Conservation (phyloP, 1,140 invertebrate genomes). For the Gyrodactylus bullatarudis region DNA sequence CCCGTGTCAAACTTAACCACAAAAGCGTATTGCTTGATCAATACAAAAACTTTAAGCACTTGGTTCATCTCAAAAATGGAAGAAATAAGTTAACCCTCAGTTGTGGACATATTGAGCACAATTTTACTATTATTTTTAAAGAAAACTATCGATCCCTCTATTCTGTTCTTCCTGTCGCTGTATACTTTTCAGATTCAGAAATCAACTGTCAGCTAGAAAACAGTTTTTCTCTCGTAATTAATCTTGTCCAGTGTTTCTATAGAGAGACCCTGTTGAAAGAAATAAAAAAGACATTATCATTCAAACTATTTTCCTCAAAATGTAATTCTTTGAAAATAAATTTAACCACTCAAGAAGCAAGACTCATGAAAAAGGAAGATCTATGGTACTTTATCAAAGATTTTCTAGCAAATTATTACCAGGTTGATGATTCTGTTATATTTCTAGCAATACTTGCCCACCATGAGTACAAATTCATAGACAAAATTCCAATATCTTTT, state of each 20-base stretch:
- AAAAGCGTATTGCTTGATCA: not conserved
- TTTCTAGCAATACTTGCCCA: not conserved
- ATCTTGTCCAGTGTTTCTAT: not conserved
- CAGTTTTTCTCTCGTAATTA: not conserved
- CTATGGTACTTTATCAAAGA: not conserved
- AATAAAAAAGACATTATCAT: too few relatives aligned
- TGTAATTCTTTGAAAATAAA: not conserved
- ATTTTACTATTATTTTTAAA: not conserved
- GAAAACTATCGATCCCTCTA: not conserved
- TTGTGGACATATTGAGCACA: not conserved
- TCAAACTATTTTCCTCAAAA: not conserved
- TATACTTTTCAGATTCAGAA: not conserved
- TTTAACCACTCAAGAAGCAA: not conserved
- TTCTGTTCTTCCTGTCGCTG: not conserved
- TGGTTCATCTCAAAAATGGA: not conserved
- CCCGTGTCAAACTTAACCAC: not conserved
- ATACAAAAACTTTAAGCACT: not conserved
- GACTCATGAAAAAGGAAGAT: not conserved
- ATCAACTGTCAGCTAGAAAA: not conserved
- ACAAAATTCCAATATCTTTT: not conserved
- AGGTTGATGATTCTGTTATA: not conserved
- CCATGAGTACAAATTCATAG: not conserved
- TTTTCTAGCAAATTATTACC: not conserved
- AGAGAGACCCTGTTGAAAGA: not conserved
- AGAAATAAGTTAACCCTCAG: not conserved